phyloP scores from a whole-genome alignment of 2,888 invertebrate species.

The Dynastes hyllus region DNA sequence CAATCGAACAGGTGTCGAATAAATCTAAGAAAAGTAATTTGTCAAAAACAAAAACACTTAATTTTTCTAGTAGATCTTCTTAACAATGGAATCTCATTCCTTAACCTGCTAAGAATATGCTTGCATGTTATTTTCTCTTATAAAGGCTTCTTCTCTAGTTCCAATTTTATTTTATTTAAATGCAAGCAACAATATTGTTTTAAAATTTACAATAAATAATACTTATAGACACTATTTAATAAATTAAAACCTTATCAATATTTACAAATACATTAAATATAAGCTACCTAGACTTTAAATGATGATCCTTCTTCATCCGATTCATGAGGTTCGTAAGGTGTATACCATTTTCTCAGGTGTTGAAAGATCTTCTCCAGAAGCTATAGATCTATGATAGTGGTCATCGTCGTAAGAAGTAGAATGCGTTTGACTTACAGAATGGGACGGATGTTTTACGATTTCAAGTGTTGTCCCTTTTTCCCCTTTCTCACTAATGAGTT shows the following conservation, averaged over 20 bases:
- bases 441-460: conserved; percentile 89
- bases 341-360: conserved; percentile 35
- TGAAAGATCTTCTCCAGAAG: conserved; percentile 49
- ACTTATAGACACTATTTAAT: no score
- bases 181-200: neutral
- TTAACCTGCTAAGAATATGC: no score
- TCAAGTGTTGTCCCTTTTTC: conserved; percentile 89
- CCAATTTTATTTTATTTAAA: no score
- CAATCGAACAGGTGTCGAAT: no score
- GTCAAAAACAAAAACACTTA: no score
- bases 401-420: conserved; percentile 76
- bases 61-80: no score
- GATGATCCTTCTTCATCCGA: conserved; percentile 5
- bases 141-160: no score
- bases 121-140: no score
- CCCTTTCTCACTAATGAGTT: conserved; percentile 79
- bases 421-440: conserved; percentile 85
- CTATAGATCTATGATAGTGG: conserved; percentile 53
- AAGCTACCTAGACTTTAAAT: conserved; percentile 1
- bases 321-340: conserved; percentile 27
- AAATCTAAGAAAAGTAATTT: no score
- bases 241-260: neutral
- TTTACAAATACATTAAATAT: conserved; percentile 23
- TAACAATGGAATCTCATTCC: no score
- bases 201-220: neutral